Evolutionary conservation across 2,797 vertebrate genomes (phyloP), one percentile per base, ranked within the genome.

Genomic region (Anguilla pacifica): DNA sequence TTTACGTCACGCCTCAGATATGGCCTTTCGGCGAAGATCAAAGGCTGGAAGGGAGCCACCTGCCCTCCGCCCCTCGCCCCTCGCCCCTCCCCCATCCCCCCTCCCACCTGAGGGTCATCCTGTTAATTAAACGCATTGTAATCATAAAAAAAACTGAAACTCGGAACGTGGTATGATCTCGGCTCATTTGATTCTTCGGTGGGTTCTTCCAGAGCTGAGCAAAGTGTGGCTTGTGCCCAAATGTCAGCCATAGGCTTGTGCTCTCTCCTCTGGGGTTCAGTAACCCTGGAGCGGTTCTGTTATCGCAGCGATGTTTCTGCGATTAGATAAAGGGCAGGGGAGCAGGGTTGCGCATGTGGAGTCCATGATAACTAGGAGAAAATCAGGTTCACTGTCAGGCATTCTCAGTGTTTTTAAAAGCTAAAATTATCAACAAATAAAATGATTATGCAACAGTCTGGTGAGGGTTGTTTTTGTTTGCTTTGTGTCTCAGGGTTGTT

Each of bases 1-100:
- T 93, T 93, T 92, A 94, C 92, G 94, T 95, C 94, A 95, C 95
- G 92, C 91, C 92, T 91, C 92, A 94, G 95, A 94, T 96, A 96
- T 94, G 93, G 91, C 91, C 95, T 93, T 93, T 89, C 93, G 91
- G 90, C 25, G 72, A 88, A 92, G 94, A 95, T 95, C 92, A 96
- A 94, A 95, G 92, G 89, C 46, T n/a, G 82, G 82, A 35, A 84
- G 67, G 51, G 46, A 46, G 6, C 7, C 25, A 17, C 25, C 17
- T n/a, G 6, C 10, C 43, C 25, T 22, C 74, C 55, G 35, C 55
- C 46, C 46, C 25, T 5, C 81, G 43, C 79, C 22, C 39, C 39
- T 43, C 81, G 22, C 81, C 22, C 43, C 4, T 46, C 74, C 46
- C 31, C 43, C 74, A 2, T 10, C 6, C 28, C 35, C 17, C 28